These are phyloP conservation scores for Yponomeuta evonymella DNA, from an alignment of 2,888 invertebrate genomes.

Conservation along the genomic window DNA sequence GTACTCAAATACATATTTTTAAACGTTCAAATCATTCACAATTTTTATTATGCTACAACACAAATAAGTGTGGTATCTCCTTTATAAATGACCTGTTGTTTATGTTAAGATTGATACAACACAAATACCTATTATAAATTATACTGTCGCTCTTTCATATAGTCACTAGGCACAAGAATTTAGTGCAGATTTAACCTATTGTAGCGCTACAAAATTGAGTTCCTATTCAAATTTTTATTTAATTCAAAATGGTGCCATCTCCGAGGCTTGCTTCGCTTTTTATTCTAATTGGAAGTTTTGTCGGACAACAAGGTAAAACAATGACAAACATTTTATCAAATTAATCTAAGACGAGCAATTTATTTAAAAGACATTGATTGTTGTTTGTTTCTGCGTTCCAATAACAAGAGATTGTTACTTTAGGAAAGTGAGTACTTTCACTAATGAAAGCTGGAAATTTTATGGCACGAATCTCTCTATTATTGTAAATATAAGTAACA, in stretches of 20 bases:
- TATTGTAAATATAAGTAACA: too few species aligned
- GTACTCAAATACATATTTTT: too few species aligned
- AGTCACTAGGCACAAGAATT: background rate
- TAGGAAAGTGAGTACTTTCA: background rate
- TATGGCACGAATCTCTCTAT: background rate
- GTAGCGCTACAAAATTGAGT: background rate
- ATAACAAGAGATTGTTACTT: too few species aligned
- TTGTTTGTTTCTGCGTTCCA: background rate
- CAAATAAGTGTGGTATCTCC: background rate
- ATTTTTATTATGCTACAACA: background rate
- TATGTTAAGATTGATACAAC: background rate
- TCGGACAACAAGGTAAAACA: slow-evolving; percentile 7
- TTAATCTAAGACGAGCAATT: background rate
- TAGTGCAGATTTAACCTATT: background rate
- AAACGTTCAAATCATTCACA: too few species aligned
- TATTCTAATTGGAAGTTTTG: background rate
- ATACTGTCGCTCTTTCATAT: background rate
- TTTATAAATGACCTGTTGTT: background rate
- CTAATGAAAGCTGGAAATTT: background rate
- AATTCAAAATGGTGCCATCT: background rate
- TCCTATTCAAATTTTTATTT: background rate
- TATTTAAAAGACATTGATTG: background rate
- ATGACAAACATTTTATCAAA: background rate
- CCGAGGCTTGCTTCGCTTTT: background rate
- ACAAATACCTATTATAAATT: background rate